Evolutionary conservation across 2,888 invertebrate genomes (phyloP), one percentile per base, ranked within the genome.

Genomic region (Autographa pulchrina): DNA sequence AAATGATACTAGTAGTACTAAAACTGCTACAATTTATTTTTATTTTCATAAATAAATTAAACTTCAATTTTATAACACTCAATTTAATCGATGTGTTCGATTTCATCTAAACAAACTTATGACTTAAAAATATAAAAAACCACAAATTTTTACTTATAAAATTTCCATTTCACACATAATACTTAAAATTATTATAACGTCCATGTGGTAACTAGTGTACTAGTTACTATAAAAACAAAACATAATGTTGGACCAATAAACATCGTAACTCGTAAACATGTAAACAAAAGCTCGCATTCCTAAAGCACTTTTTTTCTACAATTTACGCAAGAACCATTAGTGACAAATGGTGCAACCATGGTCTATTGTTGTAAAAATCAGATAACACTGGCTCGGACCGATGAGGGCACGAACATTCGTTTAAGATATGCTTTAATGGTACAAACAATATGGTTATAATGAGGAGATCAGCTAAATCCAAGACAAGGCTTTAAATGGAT

Each of bases 391-490:
- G 68, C 75, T 74, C 31, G 74, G 69, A 73, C 31, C 68, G 72
- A 77, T 83, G 73, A 66, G 61, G 43, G 70, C 83, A 83, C 77
- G 82, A 83, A 75, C 71, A 65, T 75, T 71, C 81, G 65, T 79
- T 82, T 83, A 79, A 82, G 80, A 83, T 83, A 83, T 72, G 79
- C 81, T 74, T 83, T 76, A 70, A 82, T 69, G 78, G 78, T 76
- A 65, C 65, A 65, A 78, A 75, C 78, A 69, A 75, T 80, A 72
- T 77, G 64, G 32, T 62, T 69, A 60, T 77, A 77, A 80, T 70
- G 74, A 75, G 54, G n/a, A n/a, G 72, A 69, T 72, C 80, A 70
- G 63, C 43, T 67, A 56, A 73, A 73, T 66, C 67, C 62, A 41
- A 31, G 52, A 14, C 2, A 16, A 67, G 41, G 38, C 32, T 67